phyloP scores from a whole-genome alignment of 2,113 vertebrate genomes.

The Chaetura pelagica region DNA sequence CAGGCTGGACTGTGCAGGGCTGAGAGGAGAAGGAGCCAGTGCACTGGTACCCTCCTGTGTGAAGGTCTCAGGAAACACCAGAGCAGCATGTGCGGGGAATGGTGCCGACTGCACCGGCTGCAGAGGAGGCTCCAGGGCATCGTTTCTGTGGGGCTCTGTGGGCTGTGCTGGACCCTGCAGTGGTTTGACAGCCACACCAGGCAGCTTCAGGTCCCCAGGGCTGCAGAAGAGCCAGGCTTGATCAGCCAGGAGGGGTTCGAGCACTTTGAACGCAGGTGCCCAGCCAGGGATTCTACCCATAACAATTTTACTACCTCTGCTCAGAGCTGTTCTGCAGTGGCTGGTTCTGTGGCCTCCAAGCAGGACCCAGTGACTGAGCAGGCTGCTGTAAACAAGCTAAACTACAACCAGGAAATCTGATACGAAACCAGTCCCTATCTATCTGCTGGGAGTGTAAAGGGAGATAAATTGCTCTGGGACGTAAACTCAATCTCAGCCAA shows the following conservation, averaged over 20 bases:
- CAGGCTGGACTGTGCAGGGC: not conserved
- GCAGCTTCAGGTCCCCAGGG: accelerated
- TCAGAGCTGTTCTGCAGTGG: not conserved
- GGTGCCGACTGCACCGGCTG: accelerated
- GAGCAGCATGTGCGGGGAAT: accelerated
- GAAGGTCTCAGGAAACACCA: not conserved
- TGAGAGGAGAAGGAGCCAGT: not conserved
- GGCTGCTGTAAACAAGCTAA: not conserved
- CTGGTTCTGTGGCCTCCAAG: not conserved
- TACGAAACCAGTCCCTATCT: not conserved
- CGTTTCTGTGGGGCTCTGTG: accelerated
- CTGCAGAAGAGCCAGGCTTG: not conserved
- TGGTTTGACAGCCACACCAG: accelerated
- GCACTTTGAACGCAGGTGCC: accelerated
- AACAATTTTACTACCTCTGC: not conserved
- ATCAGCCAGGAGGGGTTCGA: not conserved
- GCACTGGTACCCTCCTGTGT: accelerated
- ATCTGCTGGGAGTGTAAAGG: not conserved
- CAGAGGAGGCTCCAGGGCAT: accelerated
- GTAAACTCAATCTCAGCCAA: not conserved
- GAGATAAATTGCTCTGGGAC: not conserved
- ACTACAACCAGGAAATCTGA: not conserved
- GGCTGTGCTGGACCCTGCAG: accelerated
- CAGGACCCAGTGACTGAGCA: not conserved
- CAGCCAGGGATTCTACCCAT: not conserved